These are phyloP conservation scores for Sipha maydis DNA, from an alignment of 2,888 invertebrate genomes.

Conservation along the genomic window DNA sequence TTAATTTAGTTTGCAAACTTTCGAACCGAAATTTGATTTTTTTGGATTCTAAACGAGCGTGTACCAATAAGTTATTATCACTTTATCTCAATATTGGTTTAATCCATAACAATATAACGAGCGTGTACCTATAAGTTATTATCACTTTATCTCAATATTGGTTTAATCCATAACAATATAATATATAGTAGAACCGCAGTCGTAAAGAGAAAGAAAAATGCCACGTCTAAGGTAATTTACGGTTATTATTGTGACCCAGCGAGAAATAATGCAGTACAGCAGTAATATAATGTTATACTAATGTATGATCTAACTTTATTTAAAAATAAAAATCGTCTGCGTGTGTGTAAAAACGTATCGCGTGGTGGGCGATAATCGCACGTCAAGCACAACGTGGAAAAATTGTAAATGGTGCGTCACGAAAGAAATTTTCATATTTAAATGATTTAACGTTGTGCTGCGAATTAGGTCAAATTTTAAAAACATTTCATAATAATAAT, in stretches of 20 bases:
- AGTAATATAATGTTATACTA: no score
- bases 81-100: background rate
- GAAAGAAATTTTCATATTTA: conserved; percentile 28
- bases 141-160: no score
- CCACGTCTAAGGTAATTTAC: background rate
- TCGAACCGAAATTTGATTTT: no score
- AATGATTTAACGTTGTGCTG: conserved; percentile 4
- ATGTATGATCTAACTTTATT: background rate
- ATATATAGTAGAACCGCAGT: background rate
- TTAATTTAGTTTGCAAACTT: no score
- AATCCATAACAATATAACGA: background rate
- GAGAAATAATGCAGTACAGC: no score
- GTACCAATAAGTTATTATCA: no score
- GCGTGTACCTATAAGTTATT: no score
- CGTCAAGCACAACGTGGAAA: background rate
- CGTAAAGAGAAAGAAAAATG: background rate
- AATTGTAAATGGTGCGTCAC: conserved; percentile 14
- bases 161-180: background rate
- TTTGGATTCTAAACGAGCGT: no score
- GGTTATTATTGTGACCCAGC: no score
- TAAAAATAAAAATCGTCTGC: background rate
- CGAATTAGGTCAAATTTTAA: conserved; percentile 14
- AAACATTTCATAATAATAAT: conserved; percentile 6
- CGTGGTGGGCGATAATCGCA: conserved; percentile 12
- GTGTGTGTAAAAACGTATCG: background rate